A percentile compares a stretch with the other conserved stretches of the same genome.
Evolutionary conservation across 2,113 vertebrate species (phyloP).

Genomic region (Chitala chitala): DNA sequence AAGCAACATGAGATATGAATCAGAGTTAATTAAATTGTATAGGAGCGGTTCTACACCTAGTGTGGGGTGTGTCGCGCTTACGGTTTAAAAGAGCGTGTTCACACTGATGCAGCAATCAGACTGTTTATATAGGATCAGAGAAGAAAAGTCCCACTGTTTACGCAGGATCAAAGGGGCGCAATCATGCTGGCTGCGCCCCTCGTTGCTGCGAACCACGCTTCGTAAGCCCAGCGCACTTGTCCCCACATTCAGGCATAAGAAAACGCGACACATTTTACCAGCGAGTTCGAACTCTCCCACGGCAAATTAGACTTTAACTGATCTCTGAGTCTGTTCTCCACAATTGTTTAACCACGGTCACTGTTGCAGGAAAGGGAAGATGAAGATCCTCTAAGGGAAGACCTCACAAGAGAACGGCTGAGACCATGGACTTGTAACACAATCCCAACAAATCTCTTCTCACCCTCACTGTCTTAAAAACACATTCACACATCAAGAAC

Average conservation of each 20-base stretch:
- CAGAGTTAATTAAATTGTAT: background rate
- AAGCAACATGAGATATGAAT: background rate
- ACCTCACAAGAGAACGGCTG: no score
- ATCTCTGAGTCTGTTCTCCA: slow-evolving; percentile 41
- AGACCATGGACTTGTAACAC: no score
- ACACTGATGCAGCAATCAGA: background rate
- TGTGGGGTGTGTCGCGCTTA: background rate
- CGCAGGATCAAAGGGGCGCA: background rate
- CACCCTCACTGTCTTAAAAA: no score
- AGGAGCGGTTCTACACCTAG: background rate
- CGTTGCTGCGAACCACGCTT: background rate
- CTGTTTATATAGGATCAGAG: background rate
- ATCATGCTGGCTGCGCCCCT: background rate
- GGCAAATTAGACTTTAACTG: slow-evolving; percentile 47
- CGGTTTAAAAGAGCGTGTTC: background rate
- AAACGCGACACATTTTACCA: slow-evolving; percentile 26
- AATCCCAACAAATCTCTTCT: slow-evolving; percentile 47
- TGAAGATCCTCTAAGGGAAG: background rate
- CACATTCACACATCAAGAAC: background rate
- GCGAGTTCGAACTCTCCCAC: slow-evolving; percentile 48
- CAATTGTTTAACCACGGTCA: slow-evolving; percentile 21
- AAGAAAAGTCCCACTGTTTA: no score
- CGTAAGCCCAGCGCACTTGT: background rate
- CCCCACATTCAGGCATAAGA: background rate
- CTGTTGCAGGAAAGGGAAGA: background rate